Percentiles rank a stretch among this genome's conserved stretches.
phyloP scores from a whole-genome alignment of 2,113 vertebrate species.

The Paralichthys olivaceus region DNA sequence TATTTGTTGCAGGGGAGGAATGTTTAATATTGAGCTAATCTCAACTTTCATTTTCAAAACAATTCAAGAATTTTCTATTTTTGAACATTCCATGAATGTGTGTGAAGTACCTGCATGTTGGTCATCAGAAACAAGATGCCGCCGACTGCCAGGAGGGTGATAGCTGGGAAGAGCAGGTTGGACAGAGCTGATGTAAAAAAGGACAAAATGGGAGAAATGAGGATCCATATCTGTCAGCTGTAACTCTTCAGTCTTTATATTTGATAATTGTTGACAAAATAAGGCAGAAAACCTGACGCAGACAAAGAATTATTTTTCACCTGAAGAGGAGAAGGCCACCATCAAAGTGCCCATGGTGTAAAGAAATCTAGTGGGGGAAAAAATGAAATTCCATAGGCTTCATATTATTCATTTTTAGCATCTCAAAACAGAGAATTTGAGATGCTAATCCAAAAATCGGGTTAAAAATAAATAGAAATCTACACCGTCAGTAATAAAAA shows the following conservation, averaged over 20 bases:
- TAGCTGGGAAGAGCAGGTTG: slow-evolving; percentile 87
- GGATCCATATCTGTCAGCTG: background rate
- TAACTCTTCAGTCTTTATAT: background rate
- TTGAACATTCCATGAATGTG: background rate
- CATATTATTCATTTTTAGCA: too few relatives aligned
- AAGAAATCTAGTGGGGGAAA: slow-evolving; percentile 50
- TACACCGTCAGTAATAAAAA: too few relatives aligned
- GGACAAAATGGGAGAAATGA: background rate
- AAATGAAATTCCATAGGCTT: background rate
- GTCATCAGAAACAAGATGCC: slow-evolving; percentile 91
- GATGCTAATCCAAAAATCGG: too few relatives aligned
- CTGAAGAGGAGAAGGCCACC: slow-evolving; percentile 68
- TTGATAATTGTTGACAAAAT: background rate
- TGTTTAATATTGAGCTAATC: background rate
- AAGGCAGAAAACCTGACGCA: background rate
- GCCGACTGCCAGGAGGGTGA: slow-evolving; percentile 85
- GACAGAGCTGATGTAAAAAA: slow-evolving; percentile 76
- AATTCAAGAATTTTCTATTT: too few relatives aligned
- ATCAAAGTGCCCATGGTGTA: slow-evolving; percentile 70
- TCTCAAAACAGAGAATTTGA: too few relatives aligned
- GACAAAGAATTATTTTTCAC: slow-evolving; percentile 29
- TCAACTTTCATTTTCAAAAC: background rate
- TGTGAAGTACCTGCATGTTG: slow-evolving; percentile 90
- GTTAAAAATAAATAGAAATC: too few relatives aligned
- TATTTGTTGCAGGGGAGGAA: too few relatives aligned